phyloP scores from a whole-genome alignment of 2,888 invertebrate genomes.

The Euplagia quadripunctaria region DNA sequence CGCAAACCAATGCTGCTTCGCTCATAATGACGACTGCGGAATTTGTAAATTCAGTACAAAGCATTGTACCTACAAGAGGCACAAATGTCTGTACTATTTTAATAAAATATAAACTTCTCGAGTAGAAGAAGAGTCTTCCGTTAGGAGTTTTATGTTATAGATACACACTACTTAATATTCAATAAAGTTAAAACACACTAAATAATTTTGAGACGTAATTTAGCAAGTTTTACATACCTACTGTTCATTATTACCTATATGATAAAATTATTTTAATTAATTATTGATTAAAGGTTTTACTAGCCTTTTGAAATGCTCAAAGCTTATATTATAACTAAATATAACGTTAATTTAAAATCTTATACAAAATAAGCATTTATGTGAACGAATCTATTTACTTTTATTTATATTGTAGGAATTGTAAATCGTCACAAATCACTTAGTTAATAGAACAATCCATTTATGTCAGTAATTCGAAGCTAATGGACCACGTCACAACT shows the following conservation, averaged over 20 bases:
- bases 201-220: not conserved
- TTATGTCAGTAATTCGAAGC: not conserved
- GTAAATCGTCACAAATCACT: not conserved
- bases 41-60: constrained; percentile 24
- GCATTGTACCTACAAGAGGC: constrained; percentile 1
- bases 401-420: not conserved
- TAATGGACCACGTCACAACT: not conserved
- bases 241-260: not conserved
- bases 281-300: not conserved
- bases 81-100: not conserved
- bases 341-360: no score
- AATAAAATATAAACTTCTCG: not conserved
- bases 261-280: not conserved
- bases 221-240: not conserved
- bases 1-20: constrained; percentile 29
- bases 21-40: constrained; percentile 24
- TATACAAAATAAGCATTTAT: not conserved
- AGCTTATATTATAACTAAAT: not conserved
- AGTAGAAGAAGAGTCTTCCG: not conserved
- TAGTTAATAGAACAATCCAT: not conserved
- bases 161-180: not conserved
- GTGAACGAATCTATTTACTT: not conserved
- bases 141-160: not conserved
- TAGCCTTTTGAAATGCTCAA: not conserved
- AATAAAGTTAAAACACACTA: not conserved